Evolutionary conservation across 2,888 invertebrate genomes (phyloP).

Genomic region (Thecocarcelia acutangulata): DNA sequence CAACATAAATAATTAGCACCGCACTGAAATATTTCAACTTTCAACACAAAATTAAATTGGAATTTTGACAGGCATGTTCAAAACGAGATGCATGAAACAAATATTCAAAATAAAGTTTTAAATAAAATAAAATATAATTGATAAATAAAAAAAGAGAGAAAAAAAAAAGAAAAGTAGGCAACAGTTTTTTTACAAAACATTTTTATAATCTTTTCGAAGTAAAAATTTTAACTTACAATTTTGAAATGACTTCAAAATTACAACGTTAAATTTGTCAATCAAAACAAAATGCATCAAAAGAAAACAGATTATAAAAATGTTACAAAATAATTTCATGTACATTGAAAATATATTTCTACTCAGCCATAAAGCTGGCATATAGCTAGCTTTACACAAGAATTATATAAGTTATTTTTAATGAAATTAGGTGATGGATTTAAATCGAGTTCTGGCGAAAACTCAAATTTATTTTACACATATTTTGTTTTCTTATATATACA

Average conservation of each 20-base stretch:
- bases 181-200: constrained; percentile 48
- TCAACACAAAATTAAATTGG: constrained; percentile 13
- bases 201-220: constrained; percentile 56
- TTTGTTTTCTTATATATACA: neutral
- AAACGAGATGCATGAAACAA: constrained; percentile 54
- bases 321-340: constrained; percentile 67
- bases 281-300: constrained; percentile 28
- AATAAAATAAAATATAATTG: constrained; percentile 8
- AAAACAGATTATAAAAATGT: constrained; percentile 65
- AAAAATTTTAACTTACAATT: constrained; percentile 47
- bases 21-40: neutral
- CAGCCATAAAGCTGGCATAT: neutral
- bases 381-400: constrained; percentile 39
- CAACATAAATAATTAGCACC: no score
- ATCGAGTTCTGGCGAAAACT: constrained; percentile 76
- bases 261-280: constrained; percentile 39
- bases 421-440: constrained; percentile 76
- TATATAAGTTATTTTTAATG: constrained; percentile 61
- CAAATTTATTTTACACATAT: constrained; percentile 41
- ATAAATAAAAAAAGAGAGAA: constrained; percentile 17
- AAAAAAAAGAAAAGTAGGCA: constrained; percentile 38
- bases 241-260: constrained; percentile 33
- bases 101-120: constrained; percentile 13
- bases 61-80: constrained; percentile 30
- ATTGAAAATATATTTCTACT: constrained; percentile 40